Base-by-base conservation (phyloP, 2,113 vertebrate genomes). In the Larimichthys polyactis region DNA sequence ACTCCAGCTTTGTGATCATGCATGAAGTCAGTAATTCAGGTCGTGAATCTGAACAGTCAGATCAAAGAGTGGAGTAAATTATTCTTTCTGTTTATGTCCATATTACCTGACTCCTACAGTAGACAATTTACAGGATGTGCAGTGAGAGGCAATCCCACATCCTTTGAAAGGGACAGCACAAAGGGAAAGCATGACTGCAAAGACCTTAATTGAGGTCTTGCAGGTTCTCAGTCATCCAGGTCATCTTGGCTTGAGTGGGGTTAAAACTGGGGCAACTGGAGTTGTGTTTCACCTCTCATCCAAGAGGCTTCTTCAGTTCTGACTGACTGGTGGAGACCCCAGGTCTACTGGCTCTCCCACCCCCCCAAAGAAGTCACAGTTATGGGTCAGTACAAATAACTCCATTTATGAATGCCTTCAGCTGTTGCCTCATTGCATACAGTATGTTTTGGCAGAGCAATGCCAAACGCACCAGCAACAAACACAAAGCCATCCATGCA, bases 371-470 rank as follows among this genome's bases (percentile, higher is more conserved):
- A 20, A 74, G 71, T 71, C 59, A 67, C 71, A 70, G 64, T 78
- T 48, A 79, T 59, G 72, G 29, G 40, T 69, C 57, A 75, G 62
- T 69, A 82, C 19, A 79, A 82, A 75, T 79, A 75, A 29, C 40
- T 74, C 57, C 36, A 60, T 51, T 40, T 40, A 64, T 55, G 17
- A 66, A 70, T 55, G 32, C 27, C 57, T 44, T 54, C 70, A 79
- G 54, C 79, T 83, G 83, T 62, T 76, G 58, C 54, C 36, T 59
- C 24, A 51, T 54, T 62, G 29, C 46, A 49, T 19, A 51, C 17
- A 40, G n/a, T 44, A 43, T 64, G 43, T 63, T 65, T 71, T 63
- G 29, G 0, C 29, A 60, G 71, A 62, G 55, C 22, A 32, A 32
- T 3, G 7, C 4, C 69, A 71, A 44, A 36, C 24, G 36, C 43